A percentile compares a stretch with the other conserved stretches of the same genome.
Conservation (phyloP, 1,140 invertebrate species). For the Zaprionus ornatus region DNA sequence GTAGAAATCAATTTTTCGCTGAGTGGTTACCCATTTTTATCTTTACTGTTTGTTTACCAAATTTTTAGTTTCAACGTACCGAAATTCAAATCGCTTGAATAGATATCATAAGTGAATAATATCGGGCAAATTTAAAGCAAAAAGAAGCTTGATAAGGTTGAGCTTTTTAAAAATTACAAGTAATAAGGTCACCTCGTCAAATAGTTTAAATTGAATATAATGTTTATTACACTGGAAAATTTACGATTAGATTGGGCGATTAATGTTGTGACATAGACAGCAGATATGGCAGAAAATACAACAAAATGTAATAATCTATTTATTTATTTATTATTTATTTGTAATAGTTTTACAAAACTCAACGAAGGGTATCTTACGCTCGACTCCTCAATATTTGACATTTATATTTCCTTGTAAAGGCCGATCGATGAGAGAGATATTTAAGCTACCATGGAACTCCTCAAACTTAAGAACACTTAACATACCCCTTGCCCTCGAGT, state of each 20-base stretch:
- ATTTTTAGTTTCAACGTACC: not conserved
- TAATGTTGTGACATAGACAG: not conserved
- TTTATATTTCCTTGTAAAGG: not conserved
- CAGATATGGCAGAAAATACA: not conserved
- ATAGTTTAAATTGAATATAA: not conserved
- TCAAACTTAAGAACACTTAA: not conserved
- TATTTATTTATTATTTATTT: not conserved
- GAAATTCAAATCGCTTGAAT: not conserved
- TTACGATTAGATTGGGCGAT: not conserved
- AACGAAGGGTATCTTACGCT: no score
- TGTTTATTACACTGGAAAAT: not conserved
- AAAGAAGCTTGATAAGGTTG: not conserved
- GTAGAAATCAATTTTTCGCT: not conserved
- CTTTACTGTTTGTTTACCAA: not conserved
- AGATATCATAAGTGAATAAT: not conserved
- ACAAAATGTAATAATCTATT: not conserved
- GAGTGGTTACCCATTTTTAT: not conserved
- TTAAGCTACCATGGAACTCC: not conserved
- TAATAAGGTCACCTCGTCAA: not conserved
- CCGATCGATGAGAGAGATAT: not conserved
- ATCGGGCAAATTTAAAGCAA: not conserved
- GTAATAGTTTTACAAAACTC: no score
- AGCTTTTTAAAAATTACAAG: not conserved
- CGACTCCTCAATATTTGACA: not conserved
- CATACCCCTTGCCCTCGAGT: not conserved